Percentiles rank a stretch among this genome's conserved stretches.
Conservation (phyloP, 2,797 vertebrate genomes). For the Myotis pilosus region DNA sequence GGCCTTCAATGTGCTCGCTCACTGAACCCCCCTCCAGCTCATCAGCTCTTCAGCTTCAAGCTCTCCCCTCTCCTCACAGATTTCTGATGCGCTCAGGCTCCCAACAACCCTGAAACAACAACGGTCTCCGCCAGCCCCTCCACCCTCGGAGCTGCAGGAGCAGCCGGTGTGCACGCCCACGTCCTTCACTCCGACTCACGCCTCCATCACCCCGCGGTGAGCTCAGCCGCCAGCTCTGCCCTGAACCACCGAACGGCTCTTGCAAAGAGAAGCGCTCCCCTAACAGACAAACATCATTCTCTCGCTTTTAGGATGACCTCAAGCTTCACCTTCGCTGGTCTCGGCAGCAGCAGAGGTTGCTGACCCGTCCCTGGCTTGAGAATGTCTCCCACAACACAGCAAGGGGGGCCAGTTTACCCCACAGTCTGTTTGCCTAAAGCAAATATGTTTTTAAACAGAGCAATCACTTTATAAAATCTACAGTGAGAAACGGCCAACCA, state of each 20-base stretch:
- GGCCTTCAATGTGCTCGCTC: too few species aligned
- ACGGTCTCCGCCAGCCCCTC: too few species aligned
- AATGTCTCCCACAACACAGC: not conserved
- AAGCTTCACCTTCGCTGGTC: not conserved
- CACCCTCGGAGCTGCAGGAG: not conserved
- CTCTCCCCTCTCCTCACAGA: not conserved
- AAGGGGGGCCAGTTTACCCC: not conserved
- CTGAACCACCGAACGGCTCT: not conserved
- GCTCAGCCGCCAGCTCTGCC: not conserved
- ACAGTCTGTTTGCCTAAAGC: not conserved
- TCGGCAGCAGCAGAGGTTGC: not conserved
- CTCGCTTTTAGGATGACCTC: not conserved
- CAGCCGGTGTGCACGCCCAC: not conserved
- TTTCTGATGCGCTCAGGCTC: not conserved
- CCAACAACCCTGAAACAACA: not conserved
- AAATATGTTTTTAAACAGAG: not conserved
- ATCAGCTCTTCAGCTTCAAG: accelerated
- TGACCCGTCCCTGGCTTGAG: not conserved
- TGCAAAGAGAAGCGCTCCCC: not conserved
- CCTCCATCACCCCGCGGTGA: not conserved
- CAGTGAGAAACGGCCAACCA: not conserved
- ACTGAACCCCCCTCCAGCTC: not conserved
- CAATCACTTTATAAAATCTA: not conserved
- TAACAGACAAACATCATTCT: not conserved
- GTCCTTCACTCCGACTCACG: not conserved